Evolutionary conservation across 2,113 vertebrate species (phyloP).

Genomic region (Actenoides lindsayi): DNA sequence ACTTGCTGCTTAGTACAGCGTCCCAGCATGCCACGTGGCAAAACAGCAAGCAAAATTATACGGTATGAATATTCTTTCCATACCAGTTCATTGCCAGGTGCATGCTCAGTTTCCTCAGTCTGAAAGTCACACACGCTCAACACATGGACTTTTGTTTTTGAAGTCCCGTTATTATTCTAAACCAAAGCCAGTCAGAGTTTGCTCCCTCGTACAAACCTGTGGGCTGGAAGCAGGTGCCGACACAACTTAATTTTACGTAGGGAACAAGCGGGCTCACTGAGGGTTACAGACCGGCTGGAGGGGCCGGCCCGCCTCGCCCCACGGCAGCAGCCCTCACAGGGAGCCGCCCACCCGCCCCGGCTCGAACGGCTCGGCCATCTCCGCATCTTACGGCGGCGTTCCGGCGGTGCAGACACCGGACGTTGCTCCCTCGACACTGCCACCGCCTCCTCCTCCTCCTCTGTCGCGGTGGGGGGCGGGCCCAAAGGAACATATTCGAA

Average conservation of each 20-base stretch:
- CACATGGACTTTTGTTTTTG: neutral
- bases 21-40: neutral
- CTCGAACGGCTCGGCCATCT: neutral
- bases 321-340: no score
- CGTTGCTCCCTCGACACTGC: neutral
- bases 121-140: neutral
- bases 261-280: no score
- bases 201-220: neutral
- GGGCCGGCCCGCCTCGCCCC: neutral
- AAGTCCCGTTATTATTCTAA: neutral
- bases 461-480: fast-evolving
- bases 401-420: neutral
- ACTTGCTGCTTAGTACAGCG: neutral
- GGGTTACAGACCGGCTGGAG: no score
- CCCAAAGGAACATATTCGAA: fast-evolving
- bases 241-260: neutral
- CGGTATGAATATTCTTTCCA: neutral
- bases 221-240: neutral
- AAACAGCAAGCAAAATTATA: neutral
- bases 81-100: neutral
- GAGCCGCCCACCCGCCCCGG: neutral
- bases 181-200: neutral
- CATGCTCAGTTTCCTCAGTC: neutral
- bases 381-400: neutral
- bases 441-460: no score